Conservation (phyloP, 2,888 invertebrate genomes). For the Danaus chrysippus region DNA sequence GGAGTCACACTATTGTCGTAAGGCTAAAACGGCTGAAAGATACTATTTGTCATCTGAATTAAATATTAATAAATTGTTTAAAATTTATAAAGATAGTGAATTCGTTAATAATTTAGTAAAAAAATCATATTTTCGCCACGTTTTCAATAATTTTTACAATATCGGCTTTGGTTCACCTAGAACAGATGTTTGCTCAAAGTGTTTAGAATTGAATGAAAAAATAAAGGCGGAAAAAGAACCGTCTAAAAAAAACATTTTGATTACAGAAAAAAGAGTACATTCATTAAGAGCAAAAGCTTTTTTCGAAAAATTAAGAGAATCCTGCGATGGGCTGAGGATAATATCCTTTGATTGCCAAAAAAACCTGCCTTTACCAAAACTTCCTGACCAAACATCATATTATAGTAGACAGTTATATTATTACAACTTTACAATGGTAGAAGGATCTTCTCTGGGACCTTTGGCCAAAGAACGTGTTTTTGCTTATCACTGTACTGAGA, state of each 20-base stretch:
- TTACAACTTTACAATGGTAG: too few relatives aligned
- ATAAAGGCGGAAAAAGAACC: constrained; percentile 28
- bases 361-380: constrained; percentile 21
- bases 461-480: too few relatives aligned
- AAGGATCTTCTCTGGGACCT: too few relatives aligned
- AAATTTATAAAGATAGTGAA: constrained; percentile 27
- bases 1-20: constrained; percentile 33
- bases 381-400: constrained; percentile 19
- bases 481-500: too few relatives aligned
- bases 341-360: constrained; percentile 25
- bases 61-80: constrained; percentile 29
- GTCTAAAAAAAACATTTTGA: constrained; percentile 22
- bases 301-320: constrained; percentile 16
- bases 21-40: constrained; percentile 22
- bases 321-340: constrained; percentile 13
- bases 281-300: constrained; percentile 20
- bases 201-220: constrained; percentile 30
- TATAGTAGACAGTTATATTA: constrained; percentile 16
- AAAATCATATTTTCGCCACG: constrained; percentile 31
- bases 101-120: constrained; percentile 20
- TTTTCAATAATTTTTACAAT: constrained; percentile 34
- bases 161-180: constrained; percentile 32
- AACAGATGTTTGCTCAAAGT: constrained; percentile 34
- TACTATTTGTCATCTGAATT: constrained; percentile 30
- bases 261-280: constrained; percentile 28